Evolutionary conservation across 2,113 vertebrate species (phyloP).

Genomic region (Amphilophus citrinellus): DNA sequence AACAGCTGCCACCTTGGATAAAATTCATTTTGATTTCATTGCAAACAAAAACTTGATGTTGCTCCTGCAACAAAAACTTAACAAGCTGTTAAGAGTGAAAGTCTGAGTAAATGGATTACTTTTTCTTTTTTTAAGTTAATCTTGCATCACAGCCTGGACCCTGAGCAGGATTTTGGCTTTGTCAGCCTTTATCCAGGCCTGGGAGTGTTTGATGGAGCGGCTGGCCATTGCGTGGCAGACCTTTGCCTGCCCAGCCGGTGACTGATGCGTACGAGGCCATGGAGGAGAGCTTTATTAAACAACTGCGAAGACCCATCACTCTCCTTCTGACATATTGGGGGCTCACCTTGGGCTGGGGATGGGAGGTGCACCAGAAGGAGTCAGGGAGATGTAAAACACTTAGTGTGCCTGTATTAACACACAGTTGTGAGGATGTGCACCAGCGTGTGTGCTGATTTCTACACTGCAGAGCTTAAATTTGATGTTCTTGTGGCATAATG

Average conservation of each 20-base stretch:
- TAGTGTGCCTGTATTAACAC: neutral
- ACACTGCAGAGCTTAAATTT: neutral
- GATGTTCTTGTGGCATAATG: neutral
- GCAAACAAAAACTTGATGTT: neutral
- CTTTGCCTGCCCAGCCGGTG: slow-evolving; percentile 44
- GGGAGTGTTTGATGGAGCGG: slow-evolving; percentile 58
- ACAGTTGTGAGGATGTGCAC: neutral
- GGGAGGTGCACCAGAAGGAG: neutral
- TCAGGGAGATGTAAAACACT: slow-evolving; percentile 31
- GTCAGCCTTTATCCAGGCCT: slow-evolving; percentile 48
- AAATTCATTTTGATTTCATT: neutral
- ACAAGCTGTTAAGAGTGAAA: neutral
- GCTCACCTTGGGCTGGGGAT: slow-evolving; percentile 47
- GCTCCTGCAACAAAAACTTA: neutral
- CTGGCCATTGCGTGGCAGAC: slow-evolving; percentile 28
- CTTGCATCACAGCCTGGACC: neutral
- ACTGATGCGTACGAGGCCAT: slow-evolving; percentile 56
- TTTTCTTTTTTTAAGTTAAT: neutral
- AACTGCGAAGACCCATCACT: slow-evolving; percentile 60
- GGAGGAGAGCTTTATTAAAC: slow-evolving; percentile 72
- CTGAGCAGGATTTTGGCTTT: slow-evolving; percentile 17
- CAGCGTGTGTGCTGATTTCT: neutral
- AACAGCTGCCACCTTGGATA: neutral
- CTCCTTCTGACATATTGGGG: slow-evolving; percentile 70
- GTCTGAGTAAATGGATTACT: neutral